Percentiles rank a stretch among this genome's conserved stretches.
phyloP scores from a whole-genome alignment of 2,888 invertebrate species.

The Sisyra nigra region DNA sequence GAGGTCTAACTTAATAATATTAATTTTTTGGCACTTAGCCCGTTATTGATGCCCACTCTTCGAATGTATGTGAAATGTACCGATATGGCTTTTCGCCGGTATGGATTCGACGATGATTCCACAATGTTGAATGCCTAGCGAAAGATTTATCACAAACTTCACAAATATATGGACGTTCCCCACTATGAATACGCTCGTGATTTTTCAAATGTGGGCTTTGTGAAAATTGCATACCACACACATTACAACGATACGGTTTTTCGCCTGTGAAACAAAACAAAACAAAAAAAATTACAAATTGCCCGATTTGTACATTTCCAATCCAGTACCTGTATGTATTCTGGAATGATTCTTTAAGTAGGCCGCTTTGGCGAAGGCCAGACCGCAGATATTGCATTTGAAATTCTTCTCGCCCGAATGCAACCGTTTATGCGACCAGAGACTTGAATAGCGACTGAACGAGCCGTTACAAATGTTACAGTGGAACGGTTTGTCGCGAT shows the following conservation, averaged over 20 bases:
- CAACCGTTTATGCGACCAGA: conserved; percentile 79
- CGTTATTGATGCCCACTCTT: not conserved
- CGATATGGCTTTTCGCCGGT: conserved; percentile 78
- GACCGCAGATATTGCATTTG: conserved; percentile 74
- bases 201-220: conserved; percentile 80
- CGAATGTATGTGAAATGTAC: too few species aligned
- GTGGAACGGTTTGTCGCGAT: conserved; percentile 68
- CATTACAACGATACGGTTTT: conserved; percentile 39
- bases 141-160: conserved; percentile 82
- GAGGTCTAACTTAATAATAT: too few species aligned
- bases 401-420: conserved; percentile 75
- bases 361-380: conserved; percentile 81
- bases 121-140: conserved; percentile 71
- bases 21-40: not conserved
- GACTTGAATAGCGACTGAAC: conserved; percentile 68
- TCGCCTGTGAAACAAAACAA: conserved; percentile 15
- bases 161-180: conserved; percentile 76
- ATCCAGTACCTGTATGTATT: conserved; percentile 60
- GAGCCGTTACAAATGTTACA: conserved; percentile 76
- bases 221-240: conserved; percentile 82
- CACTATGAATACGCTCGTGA: conserved; percentile 76
- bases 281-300: not conserved
- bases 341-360: conserved; percentile 78
- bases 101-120: conserved; percentile 79
- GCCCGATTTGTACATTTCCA: conserved; percentile 19